Base-by-base conservation (phyloP, 2,113 vertebrate species). In the Leiothrix lutea region DNA sequence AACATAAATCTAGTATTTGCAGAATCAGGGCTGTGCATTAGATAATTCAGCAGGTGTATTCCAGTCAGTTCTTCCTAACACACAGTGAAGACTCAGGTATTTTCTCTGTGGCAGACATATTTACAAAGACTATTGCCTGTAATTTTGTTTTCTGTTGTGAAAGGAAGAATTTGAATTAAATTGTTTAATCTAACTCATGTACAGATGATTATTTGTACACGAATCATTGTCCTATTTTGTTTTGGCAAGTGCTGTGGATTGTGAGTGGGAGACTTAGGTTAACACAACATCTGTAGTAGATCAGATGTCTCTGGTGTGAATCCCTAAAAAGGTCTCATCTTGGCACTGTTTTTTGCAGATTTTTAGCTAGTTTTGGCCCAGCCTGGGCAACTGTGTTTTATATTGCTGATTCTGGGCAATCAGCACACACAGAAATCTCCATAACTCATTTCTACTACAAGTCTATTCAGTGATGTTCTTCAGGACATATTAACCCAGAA, bases 191-290 rank as follows among this genome's bases (percentile, higher is more conserved):
- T 54, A 51, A 45, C 14, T 8, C 22, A 58, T 26, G 33, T 65
- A 16, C 2, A 25, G n/a, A 35, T 53, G 3, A 16, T 7, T 36
- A 29, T 56, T 84, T 57, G n/a, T 64, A 12, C 0, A 0, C 38
- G 17, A 4, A 62, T 67, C 2, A 1, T 71, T 67, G 35, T 15
- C 6, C 6, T 78, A 2, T 38, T 80, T 48, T 36, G 4, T 16
- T 80, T 85, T 5, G 3, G 8, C 23, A 58, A 36, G 6, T 48
- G 29, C 64, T 33, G 6, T 51, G 38, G 67, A 67, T 42, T 23
- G 26, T 36, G 33, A n/a, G 31, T 40, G 18, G 18, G 14, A 40
- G 9, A 29, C 18, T 17, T 40, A 24, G 18, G 4, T 45, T 71
- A 75, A 22, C 7, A n/a, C 20, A 66, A 21, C 33, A 47, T 3